Percentiles rank a stretch among this genome's conserved stretches.
These are phyloP conservation scores for Phrynocephalus guinanensis DNA, from an alignment of 2,797 vertebrate species.

Conservation along the genomic window DNA sequence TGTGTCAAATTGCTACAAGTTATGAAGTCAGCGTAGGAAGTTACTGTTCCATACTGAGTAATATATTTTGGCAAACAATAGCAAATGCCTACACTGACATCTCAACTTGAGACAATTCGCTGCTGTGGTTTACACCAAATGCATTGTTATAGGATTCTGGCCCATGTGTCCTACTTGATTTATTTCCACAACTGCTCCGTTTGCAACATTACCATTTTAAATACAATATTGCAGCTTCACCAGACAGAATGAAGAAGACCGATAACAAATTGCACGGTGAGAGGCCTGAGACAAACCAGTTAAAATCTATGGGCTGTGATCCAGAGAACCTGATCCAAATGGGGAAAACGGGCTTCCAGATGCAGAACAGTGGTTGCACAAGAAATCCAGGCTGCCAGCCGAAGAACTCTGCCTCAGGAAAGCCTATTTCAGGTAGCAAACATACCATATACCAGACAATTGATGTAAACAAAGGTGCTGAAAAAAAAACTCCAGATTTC, in stretches of 20 bases:
- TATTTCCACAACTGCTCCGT: neutral
- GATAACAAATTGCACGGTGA: neutral
- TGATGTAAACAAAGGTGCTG: neutral
- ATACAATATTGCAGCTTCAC: neutral
- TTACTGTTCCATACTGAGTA: too few species aligned
- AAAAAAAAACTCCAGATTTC: neutral
- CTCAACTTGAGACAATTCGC: too few species aligned
- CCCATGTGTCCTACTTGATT: neutral
- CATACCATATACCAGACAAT: neutral
- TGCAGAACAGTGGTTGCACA: neutral
- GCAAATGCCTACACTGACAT: too few species aligned
- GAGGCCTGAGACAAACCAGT: conserved; percentile 38
- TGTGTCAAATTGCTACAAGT: too few species aligned
- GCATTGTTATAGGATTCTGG: too few species aligned
- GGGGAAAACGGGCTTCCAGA: neutral
- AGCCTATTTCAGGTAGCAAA: neutral
- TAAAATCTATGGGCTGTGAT: conserved; percentile 22
- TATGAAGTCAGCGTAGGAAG: too few species aligned
- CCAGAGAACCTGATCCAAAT: conserved; percentile 16
- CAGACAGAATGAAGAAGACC: neutral
- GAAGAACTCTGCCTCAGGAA: neutral
- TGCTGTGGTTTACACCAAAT: too few species aligned
- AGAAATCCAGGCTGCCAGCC: neutral
- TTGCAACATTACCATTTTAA: conserved; percentile 1
- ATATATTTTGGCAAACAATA: too few species aligned